Base-by-base conservation (phyloP, 2,888 invertebrate genomes). In the Pristionchus japonicus region DNA sequence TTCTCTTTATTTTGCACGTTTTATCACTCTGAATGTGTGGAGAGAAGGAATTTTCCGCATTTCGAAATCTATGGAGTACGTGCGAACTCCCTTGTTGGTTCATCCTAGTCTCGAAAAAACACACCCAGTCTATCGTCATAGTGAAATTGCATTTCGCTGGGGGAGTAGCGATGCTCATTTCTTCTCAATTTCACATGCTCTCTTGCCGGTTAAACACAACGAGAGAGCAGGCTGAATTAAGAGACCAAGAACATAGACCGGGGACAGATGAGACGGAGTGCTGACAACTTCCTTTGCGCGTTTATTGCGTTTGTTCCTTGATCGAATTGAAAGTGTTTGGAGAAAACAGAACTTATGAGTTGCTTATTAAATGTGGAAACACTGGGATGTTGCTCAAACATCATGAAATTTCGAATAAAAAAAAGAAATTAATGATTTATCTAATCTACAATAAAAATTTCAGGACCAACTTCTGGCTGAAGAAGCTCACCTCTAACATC, bases 391-490 rank as follows among this genome's bases (percentile, higher is more conserved):
- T 57, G 20, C 20, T 3, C 23, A 49, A 52, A 52, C 20, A 47
- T 52, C 20, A 52, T 43, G 43, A 43, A 43, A 6, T 52, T 52
- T 52, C 20, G 9, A 52, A n/a, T 57, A 40, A 40, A 74, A 4
- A 20, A 1, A 23, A 40, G 9, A 74, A 74, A 37, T 23, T 74
- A 40, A 15, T 37, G 1, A 74, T 13, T 61, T 61, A 17, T 20
- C 17, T 17, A n/a, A 57, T 13, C 20, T 23, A 57, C 6, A 64
- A 31, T 64, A 4, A 13, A 64, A 77, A n/a, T 86, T 70, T 7
- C 86, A 93, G 93, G 88, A 94, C 93, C 13, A 94, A 94, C 88
- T 94, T 93, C 89, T 93, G 93, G 94, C 89, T 94, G 87, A 90
- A 91, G 47, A 89, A 93, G 23, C 90, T 94, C 9, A 94, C 94